Evolutionary conservation across 2,113 vertebrate species (phyloP), one percentile per base, ranked within the genome.

Genomic region (Loxodonta africana): DNA sequence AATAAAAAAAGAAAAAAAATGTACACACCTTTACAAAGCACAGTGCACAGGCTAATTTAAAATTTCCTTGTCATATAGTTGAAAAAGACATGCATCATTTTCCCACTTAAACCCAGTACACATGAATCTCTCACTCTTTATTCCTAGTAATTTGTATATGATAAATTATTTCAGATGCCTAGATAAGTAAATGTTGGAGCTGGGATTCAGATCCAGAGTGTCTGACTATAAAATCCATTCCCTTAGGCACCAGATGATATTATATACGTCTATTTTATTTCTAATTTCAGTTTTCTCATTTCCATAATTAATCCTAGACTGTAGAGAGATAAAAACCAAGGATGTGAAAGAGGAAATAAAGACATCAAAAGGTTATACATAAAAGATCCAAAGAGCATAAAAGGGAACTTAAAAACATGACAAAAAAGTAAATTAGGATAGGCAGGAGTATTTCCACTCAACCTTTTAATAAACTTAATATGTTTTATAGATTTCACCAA

Each of bases 271-370:
- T 87, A 3, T 33, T 78, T 65, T 73, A 37, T 71, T 76, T 69
- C 17, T 37, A 78, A 23, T 77, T 88, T 80, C 77, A 78, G 33
- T 30, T 84, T 73, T 30, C 8, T 93, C 46, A 46, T 44, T 93
- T 96, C 23, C 62, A 73, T 91, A 82, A 78, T 76, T 81, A 74
- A 88, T 33, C 30, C 76, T 83, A 81, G 46, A 65, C 8, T 91
- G 3, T 18, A 88, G 33, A 88, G 28, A 91, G 10, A 82, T 51
- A 67, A 85, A 89, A 74, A 65, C 18, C 8, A 90, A 93, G 17
- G 48, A 60, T 74, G 1, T 21, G 82, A 73, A 1, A 37, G 2
- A 7, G 4, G 44, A 91, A 93, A 86, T 60, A 91, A 69, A 78
- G 25, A 73, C 65, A 86, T 44, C n/a, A 77, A 53, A 93, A 93